Percentiles rank a stretch among this genome's conserved stretches.
Evolutionary conservation across 2,888 invertebrate genomes (phyloP).

Genomic region (Nycteola revayana): DNA sequence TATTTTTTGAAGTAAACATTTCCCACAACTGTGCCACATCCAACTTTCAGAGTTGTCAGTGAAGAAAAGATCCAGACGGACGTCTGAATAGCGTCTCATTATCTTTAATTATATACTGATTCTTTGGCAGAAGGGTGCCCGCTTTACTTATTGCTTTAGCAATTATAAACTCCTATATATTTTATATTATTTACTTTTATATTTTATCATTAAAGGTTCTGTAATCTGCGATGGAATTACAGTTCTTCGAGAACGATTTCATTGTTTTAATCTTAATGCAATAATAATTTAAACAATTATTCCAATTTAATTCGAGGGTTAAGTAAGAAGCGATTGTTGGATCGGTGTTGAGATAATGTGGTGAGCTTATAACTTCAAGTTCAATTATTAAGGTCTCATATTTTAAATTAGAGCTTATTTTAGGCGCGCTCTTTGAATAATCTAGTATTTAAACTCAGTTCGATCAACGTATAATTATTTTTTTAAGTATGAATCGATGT

Average conservation of each 20-base stretch:
- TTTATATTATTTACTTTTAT: conserved; percentile 35
- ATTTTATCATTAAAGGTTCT: conserved; percentile 26
- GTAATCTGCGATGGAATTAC: conserved; percentile 12
- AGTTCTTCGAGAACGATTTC: no score
- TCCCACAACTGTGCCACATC: conserved; percentile 39
- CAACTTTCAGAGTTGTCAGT: conserved; percentile 26
- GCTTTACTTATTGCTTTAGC: conserved; percentile 49
- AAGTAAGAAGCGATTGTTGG: no score
- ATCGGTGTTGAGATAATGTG: no score
- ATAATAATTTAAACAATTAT: background rate
- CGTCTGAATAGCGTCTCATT: conserved; percentile 80
- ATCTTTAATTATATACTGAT: conserved; percentile 79
- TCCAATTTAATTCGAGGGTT: background rate
- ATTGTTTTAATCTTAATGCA: no score
- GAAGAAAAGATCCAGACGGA: conserved; percentile 68
- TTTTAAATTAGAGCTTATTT: no score
- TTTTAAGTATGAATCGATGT: no score
- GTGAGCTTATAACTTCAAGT: no score
- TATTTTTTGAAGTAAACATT: no score
- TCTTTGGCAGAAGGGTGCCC: conserved; percentile 59
- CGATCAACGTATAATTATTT: no score
- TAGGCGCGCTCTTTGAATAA: no score
- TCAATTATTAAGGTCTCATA: no score
- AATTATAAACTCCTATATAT: conserved; percentile 36
- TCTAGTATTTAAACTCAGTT: no score